Percentiles rank a stretch among this genome's conserved stretches.
Conservation (phyloP, 2,113 vertebrate species). For the Oxygymnocypris stewartii region DNA sequence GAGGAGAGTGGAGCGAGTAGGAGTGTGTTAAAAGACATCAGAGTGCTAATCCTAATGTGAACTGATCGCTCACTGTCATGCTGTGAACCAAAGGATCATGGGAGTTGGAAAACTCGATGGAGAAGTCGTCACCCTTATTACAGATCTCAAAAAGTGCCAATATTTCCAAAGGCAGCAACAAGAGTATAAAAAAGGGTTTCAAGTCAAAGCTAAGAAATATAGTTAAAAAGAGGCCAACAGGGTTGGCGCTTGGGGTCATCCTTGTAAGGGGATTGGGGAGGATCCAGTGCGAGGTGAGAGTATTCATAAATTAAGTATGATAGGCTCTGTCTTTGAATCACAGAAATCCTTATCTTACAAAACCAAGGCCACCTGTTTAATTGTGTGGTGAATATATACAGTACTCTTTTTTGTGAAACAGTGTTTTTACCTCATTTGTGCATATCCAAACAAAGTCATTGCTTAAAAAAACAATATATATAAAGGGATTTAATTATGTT, state of each 20-base stretch:
- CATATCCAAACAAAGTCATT: constrained; percentile 67
- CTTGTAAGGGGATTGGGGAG: constrained; percentile 40
- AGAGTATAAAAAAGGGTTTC: constrained; percentile 51
- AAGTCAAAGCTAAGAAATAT: constrained; percentile 34
- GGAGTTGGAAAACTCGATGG: constrained; percentile 56
- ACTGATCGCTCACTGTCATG: constrained; percentile 71
- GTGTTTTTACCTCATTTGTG: constrained; percentile 79
- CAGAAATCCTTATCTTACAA: constrained; percentile 27
- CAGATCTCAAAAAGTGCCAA: constrained; percentile 60
- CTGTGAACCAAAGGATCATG: constrained; percentile 68
- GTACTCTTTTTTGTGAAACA: constrained; percentile 68
- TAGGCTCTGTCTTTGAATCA: constrained; percentile 30
- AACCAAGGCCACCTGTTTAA: constrained; percentile 66
- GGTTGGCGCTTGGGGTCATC: constrained; percentile 49
- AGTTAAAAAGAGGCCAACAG: constrained; percentile 49
- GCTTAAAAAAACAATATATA: constrained; percentile 62
- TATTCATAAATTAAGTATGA: constrained; percentile 14
- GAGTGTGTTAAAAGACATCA: constrained; percentile 70
- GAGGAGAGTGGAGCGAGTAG: constrained; percentile 56
- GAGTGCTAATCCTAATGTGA: constrained; percentile 72
- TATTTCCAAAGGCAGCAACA: constrained; percentile 62
- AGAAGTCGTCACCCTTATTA: constrained; percentile 60
- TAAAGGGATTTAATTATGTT: constrained; percentile 61
- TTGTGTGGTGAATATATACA: constrained; percentile 71
- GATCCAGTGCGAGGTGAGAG: constrained; percentile 25